phyloP scores from a whole-genome alignment of 2,113 vertebrate species.

The Theristicus caerulescens region DNA sequence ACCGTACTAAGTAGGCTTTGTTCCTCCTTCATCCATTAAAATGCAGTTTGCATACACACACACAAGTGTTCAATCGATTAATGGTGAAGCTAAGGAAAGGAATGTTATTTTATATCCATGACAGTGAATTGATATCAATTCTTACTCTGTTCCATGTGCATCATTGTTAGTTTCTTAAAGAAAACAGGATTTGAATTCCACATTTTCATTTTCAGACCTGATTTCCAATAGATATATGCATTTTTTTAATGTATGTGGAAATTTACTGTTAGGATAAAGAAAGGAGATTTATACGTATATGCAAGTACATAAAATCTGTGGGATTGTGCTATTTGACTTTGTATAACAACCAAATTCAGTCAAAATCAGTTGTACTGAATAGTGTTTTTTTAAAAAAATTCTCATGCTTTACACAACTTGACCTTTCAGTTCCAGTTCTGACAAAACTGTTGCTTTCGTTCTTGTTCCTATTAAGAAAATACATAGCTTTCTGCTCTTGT shows the following conservation, averaged over 20 bases:
- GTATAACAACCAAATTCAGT: neutral
- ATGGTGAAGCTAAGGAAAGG: neutral
- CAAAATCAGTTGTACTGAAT: neutral
- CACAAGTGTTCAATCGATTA: neutral
- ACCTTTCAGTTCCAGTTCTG: neutral
- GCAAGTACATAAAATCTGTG: neutral
- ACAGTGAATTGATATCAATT: neutral
- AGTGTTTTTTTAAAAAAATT: neutral
- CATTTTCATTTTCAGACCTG: neutral
- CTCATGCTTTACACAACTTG: neutral
- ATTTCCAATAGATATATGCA: neutral
- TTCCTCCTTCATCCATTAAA: neutral
- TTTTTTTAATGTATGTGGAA: neutral
- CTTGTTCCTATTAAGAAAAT: neutral
- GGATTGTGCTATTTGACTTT: neutral
- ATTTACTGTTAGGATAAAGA: neutral
- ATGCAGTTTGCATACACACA: neutral
- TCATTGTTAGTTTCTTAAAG: neutral
- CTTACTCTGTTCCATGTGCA: neutral
- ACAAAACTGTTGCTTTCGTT: neutral
- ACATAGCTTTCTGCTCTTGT: neutral
- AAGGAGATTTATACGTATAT: neutral
- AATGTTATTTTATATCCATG: neutral
- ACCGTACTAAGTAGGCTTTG: neutral
- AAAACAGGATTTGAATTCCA: neutral